Percentiles rank a stretch among this genome's conserved stretches.
These are phyloP conservation scores for Misgurnus mizolepis DNA, from an alignment of 2,113 vertebrate species.

Conservation along the genomic window DNA sequence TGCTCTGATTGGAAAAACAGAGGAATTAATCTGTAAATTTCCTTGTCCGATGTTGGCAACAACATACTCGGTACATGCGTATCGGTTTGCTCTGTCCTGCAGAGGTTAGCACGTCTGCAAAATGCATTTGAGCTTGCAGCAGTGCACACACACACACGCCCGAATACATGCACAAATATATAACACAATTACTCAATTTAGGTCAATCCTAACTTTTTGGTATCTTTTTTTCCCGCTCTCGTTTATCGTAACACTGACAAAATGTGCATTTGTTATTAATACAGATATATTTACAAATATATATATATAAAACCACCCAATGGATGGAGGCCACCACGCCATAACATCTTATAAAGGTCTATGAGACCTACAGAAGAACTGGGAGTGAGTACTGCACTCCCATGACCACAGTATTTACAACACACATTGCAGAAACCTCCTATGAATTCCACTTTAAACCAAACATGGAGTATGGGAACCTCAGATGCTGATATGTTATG, in stretches of 20 bases:
- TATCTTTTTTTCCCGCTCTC: neutral
- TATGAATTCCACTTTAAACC: slow-evolving; percentile 49
- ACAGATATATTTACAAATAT: slow-evolving; percentile 35
- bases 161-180: slow-evolving; percentile 43
- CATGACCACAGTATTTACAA: slow-evolving; percentile 77
- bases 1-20: slow-evolving; percentile 29
- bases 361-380: slow-evolving; percentile 77
- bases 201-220: neutral
- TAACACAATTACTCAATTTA: neutral
- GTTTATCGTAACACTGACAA: neutral
- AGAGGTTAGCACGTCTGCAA: slow-evolving; percentile 36
- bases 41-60: slow-evolving; percentile 10
- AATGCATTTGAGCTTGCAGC: slow-evolving; percentile 17
- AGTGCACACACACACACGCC: slow-evolving; percentile 32
- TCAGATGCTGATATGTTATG: slow-evolving; percentile 38
- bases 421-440: slow-evolving; percentile 48
- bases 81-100: slow-evolving; percentile 50
- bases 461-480: slow-evolving; percentile 39
- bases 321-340: slow-evolving; percentile 5
- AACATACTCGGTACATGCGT: neutral
- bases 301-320: slow-evolving; percentile 33
- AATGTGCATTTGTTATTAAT: slow-evolving; percentile 12
- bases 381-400: slow-evolving; percentile 74
- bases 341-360: slow-evolving; percentile 67
- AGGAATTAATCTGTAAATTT: slow-evolving; percentile 21